Conservation (phyloP, 2,888 invertebrate genomes). For the Amphimallon solstitiale region DNA sequence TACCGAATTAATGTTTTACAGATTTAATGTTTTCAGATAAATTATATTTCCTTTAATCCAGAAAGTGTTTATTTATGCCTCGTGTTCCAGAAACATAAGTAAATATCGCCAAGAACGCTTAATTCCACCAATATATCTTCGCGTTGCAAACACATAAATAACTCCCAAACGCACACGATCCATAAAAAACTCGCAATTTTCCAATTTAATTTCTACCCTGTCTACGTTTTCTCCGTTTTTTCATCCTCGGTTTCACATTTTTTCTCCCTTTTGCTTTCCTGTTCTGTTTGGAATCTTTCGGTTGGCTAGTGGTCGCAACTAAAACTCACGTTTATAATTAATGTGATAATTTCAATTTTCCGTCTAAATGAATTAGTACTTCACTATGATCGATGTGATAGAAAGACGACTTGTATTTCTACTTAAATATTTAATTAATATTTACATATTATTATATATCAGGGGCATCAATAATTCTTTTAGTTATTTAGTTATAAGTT, state of each 20-base stretch:
- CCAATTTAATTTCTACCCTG: conserved; percentile 28
- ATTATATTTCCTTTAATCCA: conserved; percentile 6
- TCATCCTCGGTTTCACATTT: not conserved
- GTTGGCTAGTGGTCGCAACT: not conserved
- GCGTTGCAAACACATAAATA: conserved; percentile 21
- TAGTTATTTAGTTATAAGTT: too few species aligned
- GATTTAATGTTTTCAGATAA: conserved; percentile 16
- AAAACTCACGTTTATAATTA: conserved; percentile 17
- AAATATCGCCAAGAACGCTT: conserved; percentile 27
- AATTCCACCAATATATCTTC: conserved; percentile 28
- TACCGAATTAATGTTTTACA: not conserved
- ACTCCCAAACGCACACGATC: conserved; percentile 22
- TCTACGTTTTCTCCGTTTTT: conserved; percentile 8
- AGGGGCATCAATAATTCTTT: too few species aligned
- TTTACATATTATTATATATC: too few species aligned
- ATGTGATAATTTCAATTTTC: conserved; percentile 38
- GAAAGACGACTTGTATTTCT: too few species aligned
- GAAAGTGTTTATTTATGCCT: conserved; percentile 1
- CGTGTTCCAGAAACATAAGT: conserved; percentile 18
- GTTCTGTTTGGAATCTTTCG: not conserved
- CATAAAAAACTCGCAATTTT: conserved; percentile 25
- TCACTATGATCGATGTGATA: conserved; percentile 16
- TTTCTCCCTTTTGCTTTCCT: not conserved
- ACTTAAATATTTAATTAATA: too few species aligned
- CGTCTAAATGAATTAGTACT: conserved; percentile 32